Percentiles rank a stretch among this genome's conserved stretches.
phyloP scores from a whole-genome alignment of 1,140 invertebrate species.

The Caerostris extrusa region DNA sequence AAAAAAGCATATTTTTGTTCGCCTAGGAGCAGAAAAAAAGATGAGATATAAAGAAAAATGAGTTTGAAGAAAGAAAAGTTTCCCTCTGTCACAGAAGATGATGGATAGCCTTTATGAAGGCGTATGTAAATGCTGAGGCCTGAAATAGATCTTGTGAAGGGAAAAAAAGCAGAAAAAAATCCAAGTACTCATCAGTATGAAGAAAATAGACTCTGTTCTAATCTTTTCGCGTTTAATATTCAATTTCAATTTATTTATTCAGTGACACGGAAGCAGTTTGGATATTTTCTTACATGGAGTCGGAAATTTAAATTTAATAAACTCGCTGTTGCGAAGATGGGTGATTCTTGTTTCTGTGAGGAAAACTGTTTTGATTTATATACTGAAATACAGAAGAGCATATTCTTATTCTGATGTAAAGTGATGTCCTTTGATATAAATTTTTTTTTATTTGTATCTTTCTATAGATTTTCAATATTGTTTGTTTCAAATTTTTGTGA shows the following conservation, averaged over 20 bases:
- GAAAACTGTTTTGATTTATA: too few relatives aligned
- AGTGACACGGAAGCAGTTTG: neutral
- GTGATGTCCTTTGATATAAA: too few relatives aligned
- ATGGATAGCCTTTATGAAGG: slow-evolving; percentile 16
- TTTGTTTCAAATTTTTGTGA: too few relatives aligned
- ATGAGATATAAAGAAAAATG: neutral
- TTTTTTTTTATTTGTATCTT: too few relatives aligned
- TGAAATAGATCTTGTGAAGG: neutral
- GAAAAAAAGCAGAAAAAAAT: neutral
- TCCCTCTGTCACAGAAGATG: neutral
- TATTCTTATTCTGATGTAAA: too few relatives aligned
- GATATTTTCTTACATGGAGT: neutral
- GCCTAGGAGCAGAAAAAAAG: neutral
- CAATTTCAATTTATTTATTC: neutral
- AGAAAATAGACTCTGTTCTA: neutral
- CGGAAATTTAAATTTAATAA: neutral
- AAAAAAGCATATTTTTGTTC: slow-evolving; percentile 31
- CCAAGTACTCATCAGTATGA: neutral
- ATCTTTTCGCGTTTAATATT: neutral
- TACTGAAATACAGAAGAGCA: too few relatives aligned
- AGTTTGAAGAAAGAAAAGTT: slow-evolving; percentile 24
- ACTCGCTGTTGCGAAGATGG: neutral
- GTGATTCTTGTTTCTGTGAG: neutral
- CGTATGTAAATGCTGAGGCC: slow-evolving; percentile 9
- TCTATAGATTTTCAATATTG: too few relatives aligned